Evolutionary conservation across 2,113 vertebrate species (phyloP).

Genomic region (Alouatta palliata): DNA sequence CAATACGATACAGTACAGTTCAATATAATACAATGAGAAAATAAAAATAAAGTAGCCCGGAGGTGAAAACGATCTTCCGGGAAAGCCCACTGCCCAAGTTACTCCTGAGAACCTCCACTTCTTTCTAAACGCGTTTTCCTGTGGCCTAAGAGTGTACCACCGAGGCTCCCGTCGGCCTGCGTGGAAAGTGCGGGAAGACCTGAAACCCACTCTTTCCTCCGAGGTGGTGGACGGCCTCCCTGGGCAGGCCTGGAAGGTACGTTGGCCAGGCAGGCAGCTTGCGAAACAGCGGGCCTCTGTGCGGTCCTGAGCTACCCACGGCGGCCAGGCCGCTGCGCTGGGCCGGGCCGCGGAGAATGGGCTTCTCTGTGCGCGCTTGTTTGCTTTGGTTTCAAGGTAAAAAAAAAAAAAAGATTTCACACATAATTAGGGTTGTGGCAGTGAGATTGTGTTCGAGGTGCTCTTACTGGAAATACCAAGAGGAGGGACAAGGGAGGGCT

Average conservation of each 20-base stretch:
- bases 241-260: conserved; percentile 30
- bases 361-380: conserved; percentile 86
- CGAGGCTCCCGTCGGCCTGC: background rate
- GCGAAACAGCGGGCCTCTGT: conserved; percentile 59
- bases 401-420: conserved; percentile 85
- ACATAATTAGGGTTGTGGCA: conserved; percentile 87
- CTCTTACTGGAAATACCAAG: conserved; percentile 88
- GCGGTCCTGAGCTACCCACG: conserved; percentile 60
- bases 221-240: background rate
- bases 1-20: background rate
- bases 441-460: conserved; percentile 84
- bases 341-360: conserved; percentile 78
- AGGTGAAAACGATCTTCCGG: background rate
- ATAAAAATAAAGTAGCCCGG: background rate
- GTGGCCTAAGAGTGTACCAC: background rate
- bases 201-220: background rate
- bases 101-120: background rate
- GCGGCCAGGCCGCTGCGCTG: conserved; percentile 20
- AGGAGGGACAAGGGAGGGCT: conserved; percentile 85
- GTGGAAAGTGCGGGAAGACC: background rate
- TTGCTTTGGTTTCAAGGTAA: conserved; percentile 86
- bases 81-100: background rate
- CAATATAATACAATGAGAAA: background rate
- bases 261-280: background rate
- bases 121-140: background rate